A percentile compares a stretch with the other conserved stretches of the same genome.
These are phyloP conservation scores for Drosophila neutralis DNA, from an alignment of 2,888 invertebrate species.

Conservation along the genomic window DNA sequence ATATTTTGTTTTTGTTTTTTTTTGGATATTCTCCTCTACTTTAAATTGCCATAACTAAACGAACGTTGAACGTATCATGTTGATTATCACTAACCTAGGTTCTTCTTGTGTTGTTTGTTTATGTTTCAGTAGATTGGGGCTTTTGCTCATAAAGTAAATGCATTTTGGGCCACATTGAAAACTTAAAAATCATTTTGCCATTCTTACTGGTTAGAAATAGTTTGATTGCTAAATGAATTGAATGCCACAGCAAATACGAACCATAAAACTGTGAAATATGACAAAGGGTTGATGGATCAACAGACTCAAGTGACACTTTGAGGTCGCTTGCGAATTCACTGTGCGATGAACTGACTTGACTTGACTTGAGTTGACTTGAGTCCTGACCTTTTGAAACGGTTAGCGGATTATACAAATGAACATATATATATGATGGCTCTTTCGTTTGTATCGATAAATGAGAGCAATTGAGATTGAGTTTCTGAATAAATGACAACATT, in stretches of 20 bases:
- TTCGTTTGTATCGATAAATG: slow-evolving; percentile 13
- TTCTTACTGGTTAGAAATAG: slow-evolving; percentile 60
- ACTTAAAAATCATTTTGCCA: slow-evolving; percentile 49
- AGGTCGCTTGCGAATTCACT: slow-evolving; percentile 5
- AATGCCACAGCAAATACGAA: slow-evolving; percentile 26
- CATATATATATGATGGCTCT: background rate
- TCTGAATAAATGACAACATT: slow-evolving; percentile 9
- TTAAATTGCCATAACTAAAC: slow-evolving; percentile 73
- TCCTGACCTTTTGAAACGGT: slow-evolving; percentile 14
- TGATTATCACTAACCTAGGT: slow-evolving; percentile 75
- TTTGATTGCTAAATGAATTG: slow-evolving; percentile 39
- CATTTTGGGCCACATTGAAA: slow-evolving; percentile 63
- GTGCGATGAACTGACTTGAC: background rate
- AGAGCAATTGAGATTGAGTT: slow-evolving; percentile 7
- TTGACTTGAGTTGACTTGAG: background rate
- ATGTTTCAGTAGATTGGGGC: slow-evolving; percentile 18
- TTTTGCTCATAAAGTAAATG: slow-evolving; percentile 64
- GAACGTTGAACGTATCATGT: slow-evolving; percentile 76
- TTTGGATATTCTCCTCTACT: slow-evolving; percentile 19
- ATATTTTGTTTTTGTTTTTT: slow-evolving; percentile 7
- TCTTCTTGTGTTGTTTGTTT: background rate
- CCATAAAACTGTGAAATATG: slow-evolving; percentile 29
- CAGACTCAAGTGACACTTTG: slow-evolving; percentile 11
- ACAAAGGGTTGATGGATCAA: slow-evolving; percentile 16
- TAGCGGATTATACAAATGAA: slow-evolving; percentile 9